A percentile compares a stretch with the other conserved stretches of the same genome.
phyloP scores from a whole-genome alignment of 2,113 vertebrate genomes.

The Rhizomys pruinosus region DNA sequence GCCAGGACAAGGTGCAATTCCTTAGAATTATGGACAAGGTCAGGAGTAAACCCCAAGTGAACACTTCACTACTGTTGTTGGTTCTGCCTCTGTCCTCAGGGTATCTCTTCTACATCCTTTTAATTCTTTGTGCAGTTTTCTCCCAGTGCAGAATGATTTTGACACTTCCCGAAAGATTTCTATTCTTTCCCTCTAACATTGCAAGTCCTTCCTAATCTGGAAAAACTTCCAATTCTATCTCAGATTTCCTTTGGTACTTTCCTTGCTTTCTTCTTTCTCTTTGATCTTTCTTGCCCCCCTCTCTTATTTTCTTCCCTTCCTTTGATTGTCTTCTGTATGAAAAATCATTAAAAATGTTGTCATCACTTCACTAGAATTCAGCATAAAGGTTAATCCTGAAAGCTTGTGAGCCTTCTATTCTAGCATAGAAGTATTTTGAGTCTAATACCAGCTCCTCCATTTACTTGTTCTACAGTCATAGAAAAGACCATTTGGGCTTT shows the following conservation, averaged over 20 bases:
- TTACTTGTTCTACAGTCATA: background rate
- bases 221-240: background rate
- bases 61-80: background rate
- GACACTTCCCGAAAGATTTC: background rate
- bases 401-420: background rate
- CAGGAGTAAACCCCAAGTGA: background rate
- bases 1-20: background rate
- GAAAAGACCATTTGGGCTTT: background rate
- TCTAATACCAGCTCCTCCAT: background rate
- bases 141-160: background rate
- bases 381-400: background rate
- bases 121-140: background rate
- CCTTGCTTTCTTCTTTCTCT: no score
- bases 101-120: background rate
- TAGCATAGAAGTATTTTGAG: background rate
- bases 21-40: background rate
- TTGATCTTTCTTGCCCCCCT: background rate
- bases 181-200: background rate
- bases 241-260: no score
- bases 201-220: constrained; percentile 9
- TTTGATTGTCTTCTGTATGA: background rate
- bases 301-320: background rate
- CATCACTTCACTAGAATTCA: background rate
- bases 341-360: background rate
- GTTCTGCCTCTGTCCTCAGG: background rate